phyloP scores from a whole-genome alignment of 2,113 vertebrate species.

The Myotis yumanensis region DNA sequence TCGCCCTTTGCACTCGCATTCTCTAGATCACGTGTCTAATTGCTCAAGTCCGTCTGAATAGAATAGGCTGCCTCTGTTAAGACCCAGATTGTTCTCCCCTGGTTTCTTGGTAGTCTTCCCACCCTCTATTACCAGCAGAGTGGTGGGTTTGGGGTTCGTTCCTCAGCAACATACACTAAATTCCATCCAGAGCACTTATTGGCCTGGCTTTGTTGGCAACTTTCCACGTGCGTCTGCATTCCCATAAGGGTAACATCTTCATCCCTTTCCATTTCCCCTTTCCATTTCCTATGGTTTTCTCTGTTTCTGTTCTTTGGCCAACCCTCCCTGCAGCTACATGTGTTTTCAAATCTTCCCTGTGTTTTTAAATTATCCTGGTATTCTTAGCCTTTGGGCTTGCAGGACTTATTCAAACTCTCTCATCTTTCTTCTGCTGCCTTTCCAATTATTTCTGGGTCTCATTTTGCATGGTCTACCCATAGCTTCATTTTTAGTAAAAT shows the following conservation, averaged over 20 bases:
- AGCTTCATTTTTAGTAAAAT: slow-evolving; percentile 37
- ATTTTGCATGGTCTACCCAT: slow-evolving; percentile 41
- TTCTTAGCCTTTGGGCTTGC: slow-evolving; percentile 82
- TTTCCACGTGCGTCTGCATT: slow-evolving; percentile 17
- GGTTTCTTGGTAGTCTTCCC: neutral
- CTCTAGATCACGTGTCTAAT: slow-evolving; percentile 20
- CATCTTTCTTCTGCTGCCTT: slow-evolving; percentile 62
- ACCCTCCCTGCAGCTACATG: slow-evolving; percentile 82
- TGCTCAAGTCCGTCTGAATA: slow-evolving; percentile 12
- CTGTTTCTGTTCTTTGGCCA: slow-evolving; percentile 76
- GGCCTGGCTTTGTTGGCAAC: slow-evolving; percentile 1
- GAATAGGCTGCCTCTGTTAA: neutral
- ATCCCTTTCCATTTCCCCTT: slow-evolving; percentile 77
- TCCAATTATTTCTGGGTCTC: slow-evolving; percentile 65
- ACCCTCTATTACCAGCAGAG: neutral
- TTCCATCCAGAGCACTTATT: slow-evolving; percentile 26
- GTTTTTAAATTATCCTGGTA: slow-evolving; percentile 84
- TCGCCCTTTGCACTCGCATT: slow-evolving; percentile 45
- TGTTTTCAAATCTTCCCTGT: slow-evolving; percentile 82
- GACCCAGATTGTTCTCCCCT: neutral
- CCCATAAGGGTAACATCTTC: slow-evolving; percentile 69
- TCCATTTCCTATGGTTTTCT: slow-evolving; percentile 80
- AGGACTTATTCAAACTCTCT: slow-evolving; percentile 78
- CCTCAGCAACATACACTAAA: neutral
- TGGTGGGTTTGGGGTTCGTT: slow-evolving; percentile 46